Conservation (phyloP, 2,113 vertebrate species). For the Hydropotes inermis region DNA sequence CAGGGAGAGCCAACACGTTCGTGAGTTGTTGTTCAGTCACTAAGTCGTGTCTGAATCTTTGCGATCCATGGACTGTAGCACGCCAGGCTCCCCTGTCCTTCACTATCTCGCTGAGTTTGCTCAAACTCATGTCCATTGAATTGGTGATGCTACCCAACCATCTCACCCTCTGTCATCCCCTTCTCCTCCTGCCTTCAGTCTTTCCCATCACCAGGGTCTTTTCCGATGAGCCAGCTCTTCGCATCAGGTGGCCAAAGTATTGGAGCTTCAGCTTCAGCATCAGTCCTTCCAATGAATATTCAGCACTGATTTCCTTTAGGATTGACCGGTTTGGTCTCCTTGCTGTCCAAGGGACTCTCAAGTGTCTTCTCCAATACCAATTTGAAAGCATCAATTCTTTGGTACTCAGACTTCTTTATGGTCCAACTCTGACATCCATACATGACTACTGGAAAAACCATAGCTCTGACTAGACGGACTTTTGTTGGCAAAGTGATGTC, state of each 20-base stretch:
- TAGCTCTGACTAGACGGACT: background rate
- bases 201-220: background rate
- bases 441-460: background rate
- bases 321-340: background rate
- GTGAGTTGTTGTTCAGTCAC: background rate
- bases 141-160: background rate
- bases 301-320: background rate
- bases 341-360: background rate
- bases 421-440: background rate
- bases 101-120: background rate
- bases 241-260: background rate
- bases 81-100: background rate
- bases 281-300: background rate
- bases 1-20: rapidly evolving
- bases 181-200: background rate
- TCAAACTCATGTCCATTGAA: background rate
- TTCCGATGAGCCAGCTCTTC: background rate
- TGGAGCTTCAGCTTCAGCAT: background rate
- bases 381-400: background rate
- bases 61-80: rapidly evolving
- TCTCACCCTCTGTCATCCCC: background rate
- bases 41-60: background rate
- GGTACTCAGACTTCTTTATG: background rate
- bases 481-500: background rate
- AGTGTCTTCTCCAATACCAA: background rate